Evolutionary conservation across 2,888 invertebrate species (phyloP).

Genomic region (Brenthis daphne): DNA sequence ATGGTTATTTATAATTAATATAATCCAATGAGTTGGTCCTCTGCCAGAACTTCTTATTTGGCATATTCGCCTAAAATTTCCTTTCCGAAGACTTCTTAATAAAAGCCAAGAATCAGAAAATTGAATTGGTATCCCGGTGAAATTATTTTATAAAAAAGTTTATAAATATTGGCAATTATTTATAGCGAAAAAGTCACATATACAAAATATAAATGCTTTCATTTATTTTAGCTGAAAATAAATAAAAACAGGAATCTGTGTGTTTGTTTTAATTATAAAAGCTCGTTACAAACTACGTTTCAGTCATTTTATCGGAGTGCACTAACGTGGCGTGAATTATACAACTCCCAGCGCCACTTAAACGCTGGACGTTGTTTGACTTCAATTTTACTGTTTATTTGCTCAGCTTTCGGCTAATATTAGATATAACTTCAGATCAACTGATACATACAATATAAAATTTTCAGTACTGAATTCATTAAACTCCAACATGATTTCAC

Average conservation of each 20-base stretch:
- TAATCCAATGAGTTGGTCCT: too few relatives aligned
- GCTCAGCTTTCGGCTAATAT: conserved; percentile 49
- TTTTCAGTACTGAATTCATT: conserved; percentile 68
- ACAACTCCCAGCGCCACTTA: conserved; percentile 32
- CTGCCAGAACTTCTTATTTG: too few relatives aligned
- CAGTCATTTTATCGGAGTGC: conserved; percentile 26
- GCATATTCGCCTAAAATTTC: too few relatives aligned
- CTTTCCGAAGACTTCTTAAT: too few relatives aligned
- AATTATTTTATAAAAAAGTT: not conserved
- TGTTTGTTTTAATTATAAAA: conserved; percentile 32
- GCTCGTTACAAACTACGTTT: conserved; percentile 26
- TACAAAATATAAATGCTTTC: not conserved
- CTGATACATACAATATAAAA: conserved; percentile 45
- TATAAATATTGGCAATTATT: conserved; percentile 16
- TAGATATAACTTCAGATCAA: conserved; percentile 52
- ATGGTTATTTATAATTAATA: not conserved
- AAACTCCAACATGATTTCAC: conserved; percentile 70
- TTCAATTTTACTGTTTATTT: conserved; percentile 49
- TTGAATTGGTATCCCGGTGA: not conserved
- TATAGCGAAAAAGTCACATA: conserved; percentile 11
- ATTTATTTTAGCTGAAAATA: conserved; percentile 1
- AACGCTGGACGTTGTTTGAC: conserved; percentile 39
- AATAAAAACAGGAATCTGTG: conserved; percentile 8
- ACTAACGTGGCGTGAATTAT: conserved; percentile 28
- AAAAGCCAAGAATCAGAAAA: too few relatives aligned